A percentile compares a stretch with the other conserved stretches of the same genome.
Conservation (phyloP, 2,888 invertebrate species). For the Belgica antarctica region DNA sequence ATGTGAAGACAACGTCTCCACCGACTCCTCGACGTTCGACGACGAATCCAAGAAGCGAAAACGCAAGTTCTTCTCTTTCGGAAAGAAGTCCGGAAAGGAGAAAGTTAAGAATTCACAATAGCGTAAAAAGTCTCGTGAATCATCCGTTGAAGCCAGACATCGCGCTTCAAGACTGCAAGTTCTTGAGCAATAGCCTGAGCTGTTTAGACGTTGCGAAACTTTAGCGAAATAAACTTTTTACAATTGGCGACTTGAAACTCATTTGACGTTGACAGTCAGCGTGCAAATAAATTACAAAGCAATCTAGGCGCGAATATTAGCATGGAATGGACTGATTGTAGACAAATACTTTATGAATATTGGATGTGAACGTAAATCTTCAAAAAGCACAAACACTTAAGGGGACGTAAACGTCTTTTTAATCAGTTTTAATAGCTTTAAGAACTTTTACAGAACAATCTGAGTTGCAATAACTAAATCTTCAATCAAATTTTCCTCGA, state of each 20-base stretch:
- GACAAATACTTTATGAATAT: not conserved
- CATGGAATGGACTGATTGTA: not conserved
- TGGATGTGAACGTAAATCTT: not conserved
- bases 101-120: conserved; percentile 39
- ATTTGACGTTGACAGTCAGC: too few relatives aligned
- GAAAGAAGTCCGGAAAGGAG: conserved; percentile 32
- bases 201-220: conserved; percentile 27
- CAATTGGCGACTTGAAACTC: conserved; percentile 11
- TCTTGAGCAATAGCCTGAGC: conserved; percentile 38
- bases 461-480: too few relatives aligned
- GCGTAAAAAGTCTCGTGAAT: conserved; percentile 19
- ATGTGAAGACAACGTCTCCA: conserved; percentile 20
- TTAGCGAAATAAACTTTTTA: conserved; percentile 5
- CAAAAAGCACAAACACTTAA: too few relatives aligned
- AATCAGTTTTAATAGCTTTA: too few relatives aligned
- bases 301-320: not conserved
- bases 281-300: not conserved
- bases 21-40: conserved; percentile 23
- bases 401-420: too few relatives aligned
- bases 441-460: too few relatives aligned
- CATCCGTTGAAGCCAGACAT: not conserved
- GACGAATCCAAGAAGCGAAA: conserved; percentile 39
- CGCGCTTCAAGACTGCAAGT: conserved; percentile 25
- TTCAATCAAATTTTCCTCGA: too few relatives aligned
- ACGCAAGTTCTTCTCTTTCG: conserved; percentile 33